Percentiles rank a stretch among this genome's conserved stretches.
phyloP scores from a whole-genome alignment of 2,888 invertebrate species.

The Cheilosia soror region DNA sequence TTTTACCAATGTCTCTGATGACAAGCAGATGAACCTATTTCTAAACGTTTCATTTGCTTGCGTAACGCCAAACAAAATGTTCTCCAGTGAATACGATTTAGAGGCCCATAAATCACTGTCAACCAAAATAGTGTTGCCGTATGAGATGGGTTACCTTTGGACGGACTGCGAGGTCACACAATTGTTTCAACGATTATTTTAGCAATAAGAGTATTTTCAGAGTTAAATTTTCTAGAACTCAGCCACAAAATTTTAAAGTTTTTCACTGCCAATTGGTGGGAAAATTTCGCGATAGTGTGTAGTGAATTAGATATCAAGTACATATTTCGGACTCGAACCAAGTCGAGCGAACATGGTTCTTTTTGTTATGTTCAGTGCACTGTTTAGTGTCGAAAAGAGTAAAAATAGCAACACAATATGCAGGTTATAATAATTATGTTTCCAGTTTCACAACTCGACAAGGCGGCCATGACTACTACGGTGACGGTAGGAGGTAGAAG shows the following conservation, averaged over 20 bases:
- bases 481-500: conserved; percentile 62
- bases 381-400: conserved; percentile 46
- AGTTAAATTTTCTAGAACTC: too few relatives aligned
- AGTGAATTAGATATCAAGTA: neutral
- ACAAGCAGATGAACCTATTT: too few relatives aligned
- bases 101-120: too few relatives aligned
- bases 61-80: too few relatives aligned
- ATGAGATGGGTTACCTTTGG: too few relatives aligned
- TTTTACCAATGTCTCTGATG: too few relatives aligned
- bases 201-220: too few relatives aligned
- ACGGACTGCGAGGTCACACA: too few relatives aligned
- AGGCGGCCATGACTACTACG: neutral
- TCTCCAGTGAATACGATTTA: too few relatives aligned
- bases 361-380: conserved; percentile 52
- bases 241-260: neutral
- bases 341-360: conserved; percentile 4
- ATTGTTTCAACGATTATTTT: too few relatives aligned
- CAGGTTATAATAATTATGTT: conserved; percentile 26
- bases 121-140: too few relatives aligned
- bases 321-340: neutral
- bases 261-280: neutral
- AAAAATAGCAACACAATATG: conserved; percentile 16
- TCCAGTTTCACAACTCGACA: conserved; percentile 51
- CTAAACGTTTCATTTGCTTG: too few relatives aligned
- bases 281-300: neutral